Base-by-base conservation (phyloP, 1,140 invertebrate species). In the Drosophila bocki region DNA sequence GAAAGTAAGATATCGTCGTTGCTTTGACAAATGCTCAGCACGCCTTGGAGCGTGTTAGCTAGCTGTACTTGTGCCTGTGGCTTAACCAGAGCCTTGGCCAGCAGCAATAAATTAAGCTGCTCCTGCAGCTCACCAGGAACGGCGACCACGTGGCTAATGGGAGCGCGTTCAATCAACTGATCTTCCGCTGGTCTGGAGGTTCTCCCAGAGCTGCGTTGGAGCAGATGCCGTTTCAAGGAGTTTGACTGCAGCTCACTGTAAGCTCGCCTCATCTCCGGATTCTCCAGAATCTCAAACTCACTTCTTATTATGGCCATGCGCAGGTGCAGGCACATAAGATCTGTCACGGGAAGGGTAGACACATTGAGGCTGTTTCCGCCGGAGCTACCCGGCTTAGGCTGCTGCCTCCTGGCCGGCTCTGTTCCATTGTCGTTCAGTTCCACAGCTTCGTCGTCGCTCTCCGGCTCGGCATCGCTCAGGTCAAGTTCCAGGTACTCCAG, bases 201-300 rank as follows among this genome's bases (percentile, higher is more conserved):
- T 29, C 7, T 72, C 1, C 70, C 68, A 1, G 32, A 41, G 37
- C 48, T 67, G 45, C 76, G 68, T 17, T 68, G 72, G n/a, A 80
- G 17, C 48, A 69, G 13, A 42, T 80, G 59, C 0, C 82, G 51
- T 41, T 80, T 63, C 70, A 91, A 11, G 79, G 80, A 22, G 92
- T 80, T 82, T 7, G 75, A 68, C 26, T 87, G 77, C 12, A 68
- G 47, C 88, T 78, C 91, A 48, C 91, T 82, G 51, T 91, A 92
- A 47, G 95, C 93, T 7, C 93, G 92, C 45, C 95, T 92, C 91
- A 95, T 93, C 4, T 93, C 92, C 3, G 94, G 94, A 91, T 95
- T 95, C 80, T 95, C 95, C 0, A 95, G 76, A 9, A 95, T 92
- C 61, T 95, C 94, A 72, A 95, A 93, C 72, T 95, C 95, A n/a